These are phyloP conservation scores for Lagodon rhomboides DNA, from an alignment of 2,797 vertebrate species.

Conservation along the genomic window DNA sequence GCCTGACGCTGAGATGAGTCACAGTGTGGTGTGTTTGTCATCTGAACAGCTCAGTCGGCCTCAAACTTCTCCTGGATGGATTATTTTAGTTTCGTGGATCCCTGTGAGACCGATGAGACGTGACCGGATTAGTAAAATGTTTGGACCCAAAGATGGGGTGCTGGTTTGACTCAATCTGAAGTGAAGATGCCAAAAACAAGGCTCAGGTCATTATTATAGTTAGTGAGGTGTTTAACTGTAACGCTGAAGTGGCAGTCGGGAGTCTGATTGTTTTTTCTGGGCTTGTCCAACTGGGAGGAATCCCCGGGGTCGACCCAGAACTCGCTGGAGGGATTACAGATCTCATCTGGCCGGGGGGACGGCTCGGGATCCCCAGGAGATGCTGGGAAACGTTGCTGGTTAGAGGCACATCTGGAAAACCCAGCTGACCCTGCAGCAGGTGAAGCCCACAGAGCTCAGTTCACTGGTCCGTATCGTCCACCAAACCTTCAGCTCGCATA, in stretches of 20 bases:
- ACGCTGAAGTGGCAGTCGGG: too few species aligned
- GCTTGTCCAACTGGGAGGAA: not conserved
- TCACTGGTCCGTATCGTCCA: too few species aligned
- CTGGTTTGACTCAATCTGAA: not conserved
- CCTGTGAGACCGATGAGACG: too few species aligned
- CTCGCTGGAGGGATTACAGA: not conserved
- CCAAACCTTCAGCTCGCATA: too few species aligned
- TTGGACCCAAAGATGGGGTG: not conserved
- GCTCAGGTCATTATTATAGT: too few species aligned
- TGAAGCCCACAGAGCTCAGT: too few species aligned
- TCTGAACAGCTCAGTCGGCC: not conserved
- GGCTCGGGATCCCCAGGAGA: not conserved
- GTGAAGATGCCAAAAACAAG: too few species aligned
- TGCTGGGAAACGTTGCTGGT: not conserved
- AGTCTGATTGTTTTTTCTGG: too few species aligned
- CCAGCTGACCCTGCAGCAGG: not conserved
- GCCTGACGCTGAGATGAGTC: not conserved
- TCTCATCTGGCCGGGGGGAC: not conserved
- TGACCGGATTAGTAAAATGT: not conserved
- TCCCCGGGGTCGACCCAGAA: not conserved
- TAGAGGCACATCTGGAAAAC: not conserved
- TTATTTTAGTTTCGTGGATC: too few species aligned
- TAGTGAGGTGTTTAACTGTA: not conserved
- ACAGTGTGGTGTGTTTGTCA: not conserved
- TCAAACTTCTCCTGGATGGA: not conserved